Evolutionary conservation across 2,113 vertebrate species (phyloP), one percentile per base, ranked within the genome.

Genomic region (Phalacrocorax carbo): DNA sequence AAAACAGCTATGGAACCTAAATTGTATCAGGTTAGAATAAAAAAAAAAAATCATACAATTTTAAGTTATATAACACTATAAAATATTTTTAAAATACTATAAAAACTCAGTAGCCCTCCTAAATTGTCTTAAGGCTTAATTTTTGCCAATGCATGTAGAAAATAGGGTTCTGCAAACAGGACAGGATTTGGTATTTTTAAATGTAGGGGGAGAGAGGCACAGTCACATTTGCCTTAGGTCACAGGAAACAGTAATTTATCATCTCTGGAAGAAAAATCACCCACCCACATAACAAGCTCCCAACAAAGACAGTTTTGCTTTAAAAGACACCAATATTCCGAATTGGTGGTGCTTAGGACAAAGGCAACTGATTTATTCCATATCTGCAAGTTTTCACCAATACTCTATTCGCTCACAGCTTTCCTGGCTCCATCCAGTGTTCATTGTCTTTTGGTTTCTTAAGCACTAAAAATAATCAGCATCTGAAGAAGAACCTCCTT

Each of bases 401-500:
- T 71, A 61, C 36, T 52, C 1, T 48, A 86, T 79, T 79, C 76
- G 57, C 81, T 94, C 71, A 62, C 19, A 91, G 78, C 48, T 93
- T 89, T 88, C 75, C 75, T 55, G 36, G 58, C 49, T 88, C 60
- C 2, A 7, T 61, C 38, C 55, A 83, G 23, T 8, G 17, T 62
- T 88, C 0, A 4, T 46, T 82, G 78, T 83, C 89, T 94, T 95
- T 95, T 32, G 0, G 73, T 96, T 97, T 96, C 90, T 68, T 4
- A 83, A 76, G 51, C 30, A 64, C 86, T 93, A 95, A 94, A 95
- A 95, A 92, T 95, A 94, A 82, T 51, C 22, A 79, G 9, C 73
- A 86, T 90, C 89, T 94, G 69, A 96, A 85, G 86, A 96, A 79
- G 57, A 87, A 64, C 38, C 62, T 92, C 87, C 88, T 95, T 95